These are phyloP conservation scores for Polydrusus tereticollis DNA, from an alignment of 2,888 invertebrate species.

Conservation along the genomic window DNA sequence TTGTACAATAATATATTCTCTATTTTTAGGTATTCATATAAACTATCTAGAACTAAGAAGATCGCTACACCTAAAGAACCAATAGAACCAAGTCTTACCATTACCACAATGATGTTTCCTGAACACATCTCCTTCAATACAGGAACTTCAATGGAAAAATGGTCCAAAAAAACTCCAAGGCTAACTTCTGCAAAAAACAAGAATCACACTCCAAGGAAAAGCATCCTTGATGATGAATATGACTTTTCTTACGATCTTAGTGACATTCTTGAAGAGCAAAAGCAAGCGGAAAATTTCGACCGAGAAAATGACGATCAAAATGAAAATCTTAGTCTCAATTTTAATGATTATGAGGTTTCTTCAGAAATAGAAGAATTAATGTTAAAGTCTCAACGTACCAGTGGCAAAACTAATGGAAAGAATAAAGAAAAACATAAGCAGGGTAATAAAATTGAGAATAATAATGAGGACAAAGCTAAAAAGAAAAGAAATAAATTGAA, in stretches of 20 bases:
- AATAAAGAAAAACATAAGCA: constrained; percentile 33
- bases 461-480: constrained; percentile 40
- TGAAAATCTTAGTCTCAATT: constrained; percentile 36
- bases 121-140: constrained; percentile 59
- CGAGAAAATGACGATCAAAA: constrained; percentile 27
- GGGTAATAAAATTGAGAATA: constrained; percentile 29
- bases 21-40: constrained; percentile 49
- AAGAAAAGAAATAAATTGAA: constrained; percentile 53
- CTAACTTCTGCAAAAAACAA: constrained; percentile 55
- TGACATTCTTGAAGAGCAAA: constrained; percentile 10
- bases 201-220: constrained; percentile 14
- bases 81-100: constrained; percentile 49
- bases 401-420: constrained; percentile 13
- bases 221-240: constrained; percentile 33
- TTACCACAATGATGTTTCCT: constrained; percentile 60
- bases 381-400: constrained; percentile 46
- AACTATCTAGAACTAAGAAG: constrained; percentile 31
- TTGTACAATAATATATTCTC: neutral
- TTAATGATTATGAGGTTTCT: constrained; percentile 58
- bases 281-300: neutral
- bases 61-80: constrained; percentile 14
- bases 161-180: constrained; percentile 62
- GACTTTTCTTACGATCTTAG: constrained; percentile 22
- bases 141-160: constrained; percentile 61
- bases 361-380: constrained; percentile 60